A percentile compares a stretch with the other conserved stretches of the same genome.
Evolutionary conservation across 2,888 invertebrate species (phyloP).

Genomic region (Acanthosoma haemorrhoidale): DNA sequence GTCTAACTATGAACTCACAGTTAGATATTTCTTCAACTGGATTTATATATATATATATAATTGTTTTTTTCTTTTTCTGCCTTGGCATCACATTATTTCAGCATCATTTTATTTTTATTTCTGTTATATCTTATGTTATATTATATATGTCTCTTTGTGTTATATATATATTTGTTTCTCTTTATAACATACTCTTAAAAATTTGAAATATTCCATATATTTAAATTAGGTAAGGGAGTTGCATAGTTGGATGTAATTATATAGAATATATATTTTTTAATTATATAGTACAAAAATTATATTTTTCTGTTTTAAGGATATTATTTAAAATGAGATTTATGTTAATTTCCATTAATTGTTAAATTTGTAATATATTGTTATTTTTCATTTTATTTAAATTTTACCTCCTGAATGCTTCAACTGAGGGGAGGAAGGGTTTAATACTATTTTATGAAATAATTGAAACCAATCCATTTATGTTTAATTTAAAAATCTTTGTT

Average conservation of each 20-base stretch:
- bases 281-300: not conserved
- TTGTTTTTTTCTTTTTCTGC: not conserved
- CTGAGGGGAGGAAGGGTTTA: too few relatives aligned
- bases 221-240: not conserved
- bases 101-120: too few relatives aligned
- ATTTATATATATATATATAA: too few relatives aligned
- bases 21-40: too few relatives aligned
- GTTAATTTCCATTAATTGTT: not conserved
- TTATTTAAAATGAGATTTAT: not conserved
- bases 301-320: not conserved
- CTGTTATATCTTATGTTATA: too few relatives aligned
- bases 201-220: not conserved
- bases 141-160: too few relatives aligned
- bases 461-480: not conserved
- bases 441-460: too few relatives aligned
- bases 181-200: not conserved
- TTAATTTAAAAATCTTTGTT: not conserved
- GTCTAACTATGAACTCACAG: too few relatives aligned
- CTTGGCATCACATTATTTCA: not conserved
- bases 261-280: not conserved
- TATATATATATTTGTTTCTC: too few relatives aligned
- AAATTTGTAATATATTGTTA: not conserved
- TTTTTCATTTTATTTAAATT: not conserved
- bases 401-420: too few relatives aligned
- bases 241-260: not conserved